These are phyloP conservation scores for Drosophila putrida DNA, from an alignment of 2,888 invertebrate species.

Conservation along the genomic window DNA sequence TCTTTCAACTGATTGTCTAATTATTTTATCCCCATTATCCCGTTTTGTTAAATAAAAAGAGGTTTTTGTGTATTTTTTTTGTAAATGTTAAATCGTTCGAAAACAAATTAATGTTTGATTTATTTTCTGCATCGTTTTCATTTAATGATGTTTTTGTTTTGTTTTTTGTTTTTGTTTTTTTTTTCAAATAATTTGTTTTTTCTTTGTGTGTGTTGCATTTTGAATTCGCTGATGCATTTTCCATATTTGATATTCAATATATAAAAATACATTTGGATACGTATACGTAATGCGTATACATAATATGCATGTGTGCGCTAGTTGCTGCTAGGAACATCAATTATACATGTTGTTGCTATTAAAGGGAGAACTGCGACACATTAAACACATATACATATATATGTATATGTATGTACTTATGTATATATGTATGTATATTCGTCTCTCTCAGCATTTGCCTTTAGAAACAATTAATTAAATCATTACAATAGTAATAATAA, in stretches of 20 bases:
- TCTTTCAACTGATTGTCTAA: too few species aligned
- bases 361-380: constrained; percentile 22
- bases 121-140: constrained; percentile 48
- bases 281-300: not conserved
- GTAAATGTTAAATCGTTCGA: constrained; percentile 56
- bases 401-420: constrained; percentile 2
- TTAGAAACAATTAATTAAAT: constrained; percentile 25
- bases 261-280: constrained; percentile 44
- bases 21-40: constrained; percentile 1
- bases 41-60: constrained; percentile 34
- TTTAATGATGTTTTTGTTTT: constrained; percentile 23
- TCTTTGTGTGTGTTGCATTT: constrained; percentile 19
- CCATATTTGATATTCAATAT: constrained; percentile 27
- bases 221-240: constrained; percentile 22
- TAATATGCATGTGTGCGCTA: constrained; percentile 33
- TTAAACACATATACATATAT: constrained; percentile 8
- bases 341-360: constrained; percentile 37
- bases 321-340: constrained; percentile 60
- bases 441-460: constrained; percentile 12
- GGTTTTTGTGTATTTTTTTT: constrained; percentile 29
- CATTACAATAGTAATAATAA: constrained; percentile 52
- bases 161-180: constrained; percentile 12
- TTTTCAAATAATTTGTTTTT: constrained; percentile 21
- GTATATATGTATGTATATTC: constrained; percentile 9
- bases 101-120: constrained; percentile 69